These are phyloP conservation scores for Actinernus sp. DNA, from an alignment of 92 coral and sea anemone genomes.

Conservation along the genomic window DNA sequence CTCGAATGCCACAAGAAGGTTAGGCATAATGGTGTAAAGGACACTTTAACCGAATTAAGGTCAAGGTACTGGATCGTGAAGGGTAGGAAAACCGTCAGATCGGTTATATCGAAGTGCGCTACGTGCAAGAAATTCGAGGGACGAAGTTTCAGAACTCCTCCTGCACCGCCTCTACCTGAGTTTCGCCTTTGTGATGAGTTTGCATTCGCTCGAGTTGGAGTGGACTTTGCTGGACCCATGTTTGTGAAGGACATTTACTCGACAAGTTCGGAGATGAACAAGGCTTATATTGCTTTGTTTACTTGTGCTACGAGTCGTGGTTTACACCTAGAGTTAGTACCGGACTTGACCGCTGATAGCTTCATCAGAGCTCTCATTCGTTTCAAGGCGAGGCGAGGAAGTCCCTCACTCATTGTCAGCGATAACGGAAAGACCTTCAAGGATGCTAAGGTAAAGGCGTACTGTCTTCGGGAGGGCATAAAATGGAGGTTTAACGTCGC, in stretches of 20 bases:
- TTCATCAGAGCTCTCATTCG: constrained; percentile 48
- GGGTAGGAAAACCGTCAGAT: constrained; percentile 44
- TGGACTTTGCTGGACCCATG: constrained; percentile 57
- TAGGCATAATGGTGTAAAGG: constrained; percentile 69
- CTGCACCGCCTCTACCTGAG: constrained; percentile 51
- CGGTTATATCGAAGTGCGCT: constrained; percentile 34
- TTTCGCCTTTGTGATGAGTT: constrained; percentile 39
- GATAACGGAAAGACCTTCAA: constrained; percentile 65
- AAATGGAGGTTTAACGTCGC: constrained; percentile 53
- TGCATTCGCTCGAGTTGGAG: constrained; percentile 38
- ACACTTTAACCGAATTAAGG: constrained; percentile 49
- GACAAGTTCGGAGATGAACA: neutral
- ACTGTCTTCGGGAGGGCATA: constrained; percentile 15
- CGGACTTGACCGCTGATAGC: constrained; percentile 21
- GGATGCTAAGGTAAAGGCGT: constrained; percentile 13
- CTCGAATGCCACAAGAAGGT: constrained; percentile 10
- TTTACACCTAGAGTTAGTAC: constrained; percentile 58
- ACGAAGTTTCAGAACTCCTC: constrained; percentile 27
- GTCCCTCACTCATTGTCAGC: constrained; percentile 17
- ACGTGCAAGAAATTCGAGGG: constrained; percentile 45
- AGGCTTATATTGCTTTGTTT: constrained; percentile 41
- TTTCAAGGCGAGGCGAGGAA: constrained; percentile 43
- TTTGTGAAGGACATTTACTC: constrained; percentile 13
- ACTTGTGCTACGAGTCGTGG: constrained; percentile 53
- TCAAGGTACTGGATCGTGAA: constrained; percentile 53